phyloP scores from a whole-genome alignment of 2,113 vertebrate genomes.

The Nyctereutes procyonoides region DNA sequence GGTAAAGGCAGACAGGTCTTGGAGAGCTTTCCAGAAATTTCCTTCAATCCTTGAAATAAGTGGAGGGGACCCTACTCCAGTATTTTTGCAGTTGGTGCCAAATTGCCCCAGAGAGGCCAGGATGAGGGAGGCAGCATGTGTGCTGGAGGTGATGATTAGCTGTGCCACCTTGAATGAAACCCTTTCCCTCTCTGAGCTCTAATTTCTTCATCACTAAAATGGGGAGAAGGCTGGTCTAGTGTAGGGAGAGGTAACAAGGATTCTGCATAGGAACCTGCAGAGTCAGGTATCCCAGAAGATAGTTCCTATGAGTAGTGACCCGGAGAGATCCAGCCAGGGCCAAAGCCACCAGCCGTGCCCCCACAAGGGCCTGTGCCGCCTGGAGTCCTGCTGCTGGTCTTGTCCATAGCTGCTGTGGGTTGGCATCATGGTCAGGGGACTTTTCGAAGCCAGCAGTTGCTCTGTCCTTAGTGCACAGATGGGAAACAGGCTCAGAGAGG shows the following conservation, averaged over 20 bases:
- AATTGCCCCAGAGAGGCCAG: background rate
- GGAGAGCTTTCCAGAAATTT: conserved; percentile 55
- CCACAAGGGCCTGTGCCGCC: background rate
- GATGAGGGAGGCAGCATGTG: background rate
- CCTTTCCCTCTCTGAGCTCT: conserved; percentile 41
- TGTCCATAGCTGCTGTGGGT: background rate
- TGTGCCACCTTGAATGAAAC: background rate
- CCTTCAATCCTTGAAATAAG: background rate
- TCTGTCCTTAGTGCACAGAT: background rate
- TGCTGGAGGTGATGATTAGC: background rate
- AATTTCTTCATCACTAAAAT: background rate
- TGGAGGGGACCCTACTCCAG: background rate
- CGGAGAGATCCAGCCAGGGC: background rate
- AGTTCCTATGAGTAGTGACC: background rate
- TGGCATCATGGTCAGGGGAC: background rate
- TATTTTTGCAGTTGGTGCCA: background rate
- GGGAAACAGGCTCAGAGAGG: background rate
- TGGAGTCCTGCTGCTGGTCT: background rate
- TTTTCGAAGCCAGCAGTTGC: background rate
- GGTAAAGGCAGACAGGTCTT: background rate
- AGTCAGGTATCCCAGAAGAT: background rate
- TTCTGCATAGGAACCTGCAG: background rate
- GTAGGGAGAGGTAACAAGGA: background rate
- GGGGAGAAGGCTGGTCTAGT: background rate
- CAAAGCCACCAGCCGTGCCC: background rate